Percentiles rank a stretch among this genome's conserved stretches.
Evolutionary conservation across 2,797 vertebrate species (phyloP).

Genomic region (Notolepis coatsorum): DNA sequence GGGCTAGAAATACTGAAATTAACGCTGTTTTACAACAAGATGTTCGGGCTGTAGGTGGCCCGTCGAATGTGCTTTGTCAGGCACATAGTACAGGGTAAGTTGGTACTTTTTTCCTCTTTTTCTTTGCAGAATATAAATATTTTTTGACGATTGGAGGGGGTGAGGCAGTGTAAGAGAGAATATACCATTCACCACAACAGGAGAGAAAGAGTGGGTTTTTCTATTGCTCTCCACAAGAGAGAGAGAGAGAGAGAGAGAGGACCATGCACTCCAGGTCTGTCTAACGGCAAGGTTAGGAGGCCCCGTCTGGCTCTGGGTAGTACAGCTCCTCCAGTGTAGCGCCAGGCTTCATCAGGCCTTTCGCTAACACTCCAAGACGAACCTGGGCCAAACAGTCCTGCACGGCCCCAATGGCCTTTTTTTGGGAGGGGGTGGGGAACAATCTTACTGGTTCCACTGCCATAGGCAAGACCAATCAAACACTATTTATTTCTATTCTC

Average conservation of each 20-base stretch:
- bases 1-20: constrained; percentile 43
- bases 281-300: constrained; percentile 48
- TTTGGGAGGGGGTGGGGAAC: constrained; percentile 2
- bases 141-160: constrained; percentile 30
- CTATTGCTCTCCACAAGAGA: constrained; percentile 20
- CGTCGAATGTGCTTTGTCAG: constrained; percentile 54
- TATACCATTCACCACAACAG: constrained; percentile 21
- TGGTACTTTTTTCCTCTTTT: constrained; percentile 4
- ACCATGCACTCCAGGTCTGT: constrained; percentile 24
- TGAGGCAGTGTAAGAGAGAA: constrained; percentile 38
- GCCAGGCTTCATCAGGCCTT: constrained; percentile 69
- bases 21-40: constrained; percentile 45
- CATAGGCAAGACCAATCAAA: constrained; percentile 36
- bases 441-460: constrained; percentile 32
- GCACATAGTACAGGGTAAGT: constrained; percentile 46
- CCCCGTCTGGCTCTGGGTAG: constrained; percentile 33
- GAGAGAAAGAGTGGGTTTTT: constrained; percentile 15
- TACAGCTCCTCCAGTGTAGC: constrained; percentile 48
- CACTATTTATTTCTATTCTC: no score
- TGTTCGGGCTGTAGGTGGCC: constrained; percentile 28
- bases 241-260: no score
- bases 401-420: constrained; percentile 44
- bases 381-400: constrained; percentile 39
- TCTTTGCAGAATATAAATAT: constrained; percentile 26
- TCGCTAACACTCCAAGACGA: constrained; percentile 56